Evolutionary conservation across 2,888 invertebrate species (phyloP).

Genomic region (Melanostoma mellinum): DNA sequence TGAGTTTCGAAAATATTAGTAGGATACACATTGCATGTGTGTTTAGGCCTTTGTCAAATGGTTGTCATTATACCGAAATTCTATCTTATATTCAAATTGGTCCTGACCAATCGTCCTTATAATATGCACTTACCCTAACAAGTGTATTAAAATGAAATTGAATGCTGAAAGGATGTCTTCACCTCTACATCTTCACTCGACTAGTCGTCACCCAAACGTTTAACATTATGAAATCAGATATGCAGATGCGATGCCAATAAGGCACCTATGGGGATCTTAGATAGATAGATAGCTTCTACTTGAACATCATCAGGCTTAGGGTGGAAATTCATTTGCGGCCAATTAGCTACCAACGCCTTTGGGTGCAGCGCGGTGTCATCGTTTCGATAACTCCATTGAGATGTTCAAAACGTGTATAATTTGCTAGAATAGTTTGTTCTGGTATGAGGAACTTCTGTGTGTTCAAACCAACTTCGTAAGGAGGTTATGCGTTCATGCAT

Average conservation of each 20-base stretch:
- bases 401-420: conserved; percentile 26
- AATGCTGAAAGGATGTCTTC: conserved; percentile 42
- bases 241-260: neutral
- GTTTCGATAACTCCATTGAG: conserved; percentile 40
- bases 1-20: conserved; percentile 33
- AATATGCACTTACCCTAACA: conserved; percentile 64
- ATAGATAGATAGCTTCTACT: neutral
- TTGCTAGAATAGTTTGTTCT: neutral
- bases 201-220: conserved; percentile 25
- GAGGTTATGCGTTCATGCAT: conserved; percentile 13
- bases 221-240: conserved; percentile 35
- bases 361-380: conserved; percentile 51
- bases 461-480: neutral
- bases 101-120: conserved; percentile 65
- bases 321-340: conserved; percentile 56
- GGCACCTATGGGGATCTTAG: conserved; percentile 8
- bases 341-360: conserved; percentile 51
- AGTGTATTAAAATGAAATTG: conserved; percentile 52
- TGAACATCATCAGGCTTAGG: conserved; percentile 12
- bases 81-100: conserved; percentile 59
- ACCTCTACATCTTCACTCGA: neutral
- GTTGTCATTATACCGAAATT: conserved; percentile 57
- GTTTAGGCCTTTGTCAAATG: conserved; percentile 26
- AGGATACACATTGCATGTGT: neutral
- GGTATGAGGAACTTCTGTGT: neutral